Percentiles rank a stretch among this genome's conserved stretches.
Conservation (phyloP, 2,113 vertebrate genomes). For the Zeus faber region DNA sequence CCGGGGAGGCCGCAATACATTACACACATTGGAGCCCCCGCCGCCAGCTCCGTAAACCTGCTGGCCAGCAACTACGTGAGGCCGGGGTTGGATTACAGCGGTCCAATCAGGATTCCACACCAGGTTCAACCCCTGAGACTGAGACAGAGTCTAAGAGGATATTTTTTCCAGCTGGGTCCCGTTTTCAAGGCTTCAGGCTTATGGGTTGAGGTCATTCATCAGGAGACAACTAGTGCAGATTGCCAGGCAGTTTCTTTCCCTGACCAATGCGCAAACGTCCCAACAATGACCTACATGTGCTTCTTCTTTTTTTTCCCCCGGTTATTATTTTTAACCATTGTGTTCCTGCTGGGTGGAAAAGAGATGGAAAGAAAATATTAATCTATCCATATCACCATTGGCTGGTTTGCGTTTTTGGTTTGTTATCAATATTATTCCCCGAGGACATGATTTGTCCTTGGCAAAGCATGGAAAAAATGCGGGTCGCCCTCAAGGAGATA, state of each 20-base stretch:
- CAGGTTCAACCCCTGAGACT: conserved; percentile 10
- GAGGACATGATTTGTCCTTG: conserved; percentile 41
- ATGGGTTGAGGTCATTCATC: conserved; percentile 53
- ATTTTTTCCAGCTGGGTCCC: conserved; percentile 41
- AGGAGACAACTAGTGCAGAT: conserved; percentile 34
- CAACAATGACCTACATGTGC: conserved; percentile 44
- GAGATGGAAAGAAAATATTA: background rate
- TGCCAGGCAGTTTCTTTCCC: conserved; percentile 31
- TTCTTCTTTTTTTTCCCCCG: conserved; percentile 14
- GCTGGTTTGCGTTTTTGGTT: conserved; percentile 40
- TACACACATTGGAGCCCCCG: background rate
- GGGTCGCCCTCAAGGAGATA: conserved; percentile 29
- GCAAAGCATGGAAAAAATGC: conserved; percentile 16
- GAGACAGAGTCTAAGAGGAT: conserved; percentile 22
- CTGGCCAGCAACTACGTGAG: too few relatives aligned
- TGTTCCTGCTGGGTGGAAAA: background rate
- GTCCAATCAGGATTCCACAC: conserved; percentile 18
- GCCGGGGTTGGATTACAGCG: conserved; percentile 15
- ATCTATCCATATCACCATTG: conserved; percentile 36
- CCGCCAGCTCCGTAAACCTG: too few relatives aligned
- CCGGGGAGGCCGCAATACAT: background rate
- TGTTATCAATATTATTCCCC: background rate
- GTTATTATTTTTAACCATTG: background rate
- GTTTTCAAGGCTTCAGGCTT: conserved; percentile 36
- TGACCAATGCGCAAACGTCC: conserved; percentile 56